A percentile compares a stretch with the other conserved stretches of the same genome.
These are phyloP conservation scores for Caenorhabditis sulstoni DNA, from an alignment of 2,888 invertebrate genomes.

Conservation along the genomic window DNA sequence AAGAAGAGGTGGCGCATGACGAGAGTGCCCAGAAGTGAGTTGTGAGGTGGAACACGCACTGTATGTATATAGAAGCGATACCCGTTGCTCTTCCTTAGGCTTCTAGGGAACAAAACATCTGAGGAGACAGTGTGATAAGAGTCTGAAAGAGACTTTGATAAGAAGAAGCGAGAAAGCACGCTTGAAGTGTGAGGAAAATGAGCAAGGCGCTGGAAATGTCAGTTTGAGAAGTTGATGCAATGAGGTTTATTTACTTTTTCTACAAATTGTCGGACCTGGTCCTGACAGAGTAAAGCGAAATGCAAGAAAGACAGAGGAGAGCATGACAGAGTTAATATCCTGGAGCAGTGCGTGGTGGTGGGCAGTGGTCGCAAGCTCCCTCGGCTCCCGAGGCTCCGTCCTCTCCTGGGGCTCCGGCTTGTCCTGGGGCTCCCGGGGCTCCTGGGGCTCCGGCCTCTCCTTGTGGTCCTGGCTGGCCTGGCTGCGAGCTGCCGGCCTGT, in stretches of 20 bases:
- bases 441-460: constrained; percentile 64
- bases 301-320: constrained; percentile 39
- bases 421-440: constrained; percentile 64
- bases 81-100: no score
- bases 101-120: no score
- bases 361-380: constrained; percentile 60
- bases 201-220: constrained; percentile 1
- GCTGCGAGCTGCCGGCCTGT: constrained; percentile 54
- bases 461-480: constrained; percentile 61
- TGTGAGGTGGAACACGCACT: no score
- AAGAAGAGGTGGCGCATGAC: no score
- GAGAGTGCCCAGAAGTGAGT: no score
- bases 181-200: background rate
- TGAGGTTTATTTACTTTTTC: constrained; percentile 38
- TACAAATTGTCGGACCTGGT: constrained; percentile 27
- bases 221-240: constrained; percentile 7
- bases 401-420: constrained; percentile 61
- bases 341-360: constrained; percentile 60
- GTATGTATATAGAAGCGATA: no score
- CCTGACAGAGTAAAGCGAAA: constrained; percentile 42
- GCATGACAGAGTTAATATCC: constrained; percentile 46
- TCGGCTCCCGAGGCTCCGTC: constrained; percentile 59
- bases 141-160: background rate
- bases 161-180: background rate
- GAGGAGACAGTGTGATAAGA: background rate